A percentile compares a stretch with the other conserved stretches of the same genome.
Conservation (phyloP, 2,888 invertebrate species). For the Lucinisca nassula region DNA sequence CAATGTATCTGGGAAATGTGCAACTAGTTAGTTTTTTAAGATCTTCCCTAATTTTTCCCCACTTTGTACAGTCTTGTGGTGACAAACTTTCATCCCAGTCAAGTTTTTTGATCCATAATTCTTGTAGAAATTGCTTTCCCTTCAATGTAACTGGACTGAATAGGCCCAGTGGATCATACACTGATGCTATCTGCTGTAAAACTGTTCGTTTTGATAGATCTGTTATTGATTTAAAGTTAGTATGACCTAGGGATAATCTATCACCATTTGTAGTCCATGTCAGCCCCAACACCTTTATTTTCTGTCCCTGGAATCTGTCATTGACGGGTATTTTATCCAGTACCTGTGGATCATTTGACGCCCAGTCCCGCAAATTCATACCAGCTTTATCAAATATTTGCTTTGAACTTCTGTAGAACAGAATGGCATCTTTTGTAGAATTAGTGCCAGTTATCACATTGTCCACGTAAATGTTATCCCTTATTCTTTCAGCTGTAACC, state of each 20-base stretch:
- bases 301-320: background rate
- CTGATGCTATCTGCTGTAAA: background rate
- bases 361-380: conserved; percentile 35
- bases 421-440: background rate
- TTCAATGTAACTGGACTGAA: conserved; percentile 6
- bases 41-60: background rate
- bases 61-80: background rate
- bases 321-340: background rate
- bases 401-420: background rate
- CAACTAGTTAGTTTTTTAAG: background rate
- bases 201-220: background rate
- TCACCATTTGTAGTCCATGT: conserved; percentile 6
- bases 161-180: conserved; percentile 11
- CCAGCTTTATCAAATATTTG: conserved; percentile 3
- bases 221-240: background rate
- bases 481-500: no score
- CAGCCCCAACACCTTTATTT: conserved; percentile 1
- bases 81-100: background rate
- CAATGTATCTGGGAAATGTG: background rate
- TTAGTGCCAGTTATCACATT: no score
- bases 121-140: conserved; percentile 15
- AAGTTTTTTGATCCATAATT: background rate
- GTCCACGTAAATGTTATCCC: no score
- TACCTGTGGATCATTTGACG: conserved; percentile 7
- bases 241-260: background rate